Conservation (phyloP, 1,140 invertebrate species). For the Drosophila rufa region DNA sequence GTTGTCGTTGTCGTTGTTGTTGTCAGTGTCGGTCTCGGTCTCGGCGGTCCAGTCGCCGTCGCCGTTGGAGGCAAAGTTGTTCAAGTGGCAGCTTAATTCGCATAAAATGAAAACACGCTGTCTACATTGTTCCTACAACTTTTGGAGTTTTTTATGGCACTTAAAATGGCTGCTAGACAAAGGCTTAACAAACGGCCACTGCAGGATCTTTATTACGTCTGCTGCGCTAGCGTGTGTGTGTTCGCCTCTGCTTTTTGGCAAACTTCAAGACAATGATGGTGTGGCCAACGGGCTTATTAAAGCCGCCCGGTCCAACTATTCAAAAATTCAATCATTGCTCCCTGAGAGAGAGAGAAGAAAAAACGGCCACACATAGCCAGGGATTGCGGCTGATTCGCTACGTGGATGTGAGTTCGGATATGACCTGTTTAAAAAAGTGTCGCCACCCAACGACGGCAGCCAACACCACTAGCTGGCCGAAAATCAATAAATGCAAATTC, state of each 20-base stretch:
- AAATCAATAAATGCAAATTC: constrained; percentile 65
- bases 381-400: constrained; percentile 17
- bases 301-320: constrained; percentile 11
- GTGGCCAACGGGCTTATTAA: constrained; percentile 36
- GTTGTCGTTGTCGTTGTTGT: constrained; percentile 21
- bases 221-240: constrained; percentile 26
- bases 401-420: constrained; percentile 17
- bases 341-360: background rate
- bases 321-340: constrained; percentile 9
- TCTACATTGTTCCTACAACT: constrained; percentile 85
- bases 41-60: constrained; percentile 67
- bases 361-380: background rate
- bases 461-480: constrained; percentile 10
- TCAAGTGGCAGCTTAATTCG: constrained; percentile 85
- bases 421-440: constrained; percentile 42
- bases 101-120: constrained; percentile 85
- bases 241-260: constrained; percentile 13
- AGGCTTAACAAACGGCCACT: constrained; percentile 68
- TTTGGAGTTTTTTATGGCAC: constrained; percentile 82
- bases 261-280: constrained; percentile 39
- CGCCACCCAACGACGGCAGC: constrained; percentile 6
- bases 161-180: constrained; percentile 83
- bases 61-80: constrained; percentile 70
- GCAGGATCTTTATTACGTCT: constrained; percentile 56
- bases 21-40: constrained; percentile 42